Evolutionary conservation across 2,888 invertebrate species (phyloP).

Genomic region (Dryocosmus kuriphilus): DNA sequence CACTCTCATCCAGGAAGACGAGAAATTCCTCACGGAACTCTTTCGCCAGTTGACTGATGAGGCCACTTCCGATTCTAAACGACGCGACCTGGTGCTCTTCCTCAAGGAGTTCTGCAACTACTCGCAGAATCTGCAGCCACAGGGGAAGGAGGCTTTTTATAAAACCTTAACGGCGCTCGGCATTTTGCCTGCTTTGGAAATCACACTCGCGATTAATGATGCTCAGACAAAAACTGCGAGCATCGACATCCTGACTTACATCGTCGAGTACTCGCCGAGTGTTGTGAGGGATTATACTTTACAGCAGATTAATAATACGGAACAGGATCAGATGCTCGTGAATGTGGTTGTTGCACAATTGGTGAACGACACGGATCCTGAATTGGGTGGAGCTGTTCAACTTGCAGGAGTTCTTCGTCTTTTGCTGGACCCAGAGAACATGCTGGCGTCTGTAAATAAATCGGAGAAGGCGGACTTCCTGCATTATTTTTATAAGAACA

Average conservation of each 20-base stretch:
- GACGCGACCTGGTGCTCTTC: slow-evolving; percentile 97
- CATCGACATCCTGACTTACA: slow-evolving; percentile 98
- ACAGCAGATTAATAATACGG: slow-evolving; percentile 92
- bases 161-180: slow-evolving; percentile 94
- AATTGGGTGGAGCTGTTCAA: slow-evolving; percentile 98
- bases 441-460: slow-evolving; percentile 95
- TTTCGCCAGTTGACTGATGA: slow-evolving; percentile 96
- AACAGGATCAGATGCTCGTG: slow-evolving; percentile 95
- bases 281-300: slow-evolving; percentile 98
- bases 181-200: slow-evolving; percentile 92
- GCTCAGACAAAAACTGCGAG: slow-evolving; percentile 96
- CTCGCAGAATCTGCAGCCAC: slow-evolving; percentile 98
- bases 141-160: slow-evolving; percentile 98
- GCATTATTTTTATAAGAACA: slow-evolving; percentile 98
- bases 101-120: slow-evolving; percentile 99
- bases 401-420: slow-evolving; percentile 96
- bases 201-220: slow-evolving; percentile 94
- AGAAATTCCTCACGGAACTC: slow-evolving; percentile 95
- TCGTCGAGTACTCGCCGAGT: slow-evolving; percentile 98
- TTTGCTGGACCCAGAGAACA: slow-evolving; percentile 97
- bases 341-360: slow-evolving; percentile 99
- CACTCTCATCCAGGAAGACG: slow-evolving; percentile 97
- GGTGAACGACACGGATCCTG: slow-evolving; percentile 97
- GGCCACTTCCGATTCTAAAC: slow-evolving; percentile 89
- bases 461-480: slow-evolving; percentile 99